phyloP scores from a whole-genome alignment of 1,140 invertebrate genomes.

The Hyposmocoma kahamanoa region DNA sequence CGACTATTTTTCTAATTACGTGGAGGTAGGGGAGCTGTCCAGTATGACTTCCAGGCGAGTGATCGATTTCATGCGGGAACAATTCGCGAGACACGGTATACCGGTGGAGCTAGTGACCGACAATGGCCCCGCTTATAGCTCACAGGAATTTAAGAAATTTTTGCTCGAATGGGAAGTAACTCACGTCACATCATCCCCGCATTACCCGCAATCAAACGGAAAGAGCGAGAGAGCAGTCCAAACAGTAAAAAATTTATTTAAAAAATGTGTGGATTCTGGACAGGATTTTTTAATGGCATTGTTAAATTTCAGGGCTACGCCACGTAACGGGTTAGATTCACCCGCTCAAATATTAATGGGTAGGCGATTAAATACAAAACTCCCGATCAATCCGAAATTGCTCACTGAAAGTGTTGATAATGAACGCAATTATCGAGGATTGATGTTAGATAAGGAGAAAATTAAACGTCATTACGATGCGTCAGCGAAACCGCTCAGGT shows the following conservation, averaged over 20 bases:
- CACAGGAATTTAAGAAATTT: slow-evolving; percentile 45
- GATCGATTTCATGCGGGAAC: slow-evolving; percentile 17
- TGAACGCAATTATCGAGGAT: background rate
- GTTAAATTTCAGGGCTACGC: slow-evolving; percentile 11
- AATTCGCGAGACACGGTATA: slow-evolving; percentile 51
- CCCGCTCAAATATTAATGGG: slow-evolving; percentile 15
- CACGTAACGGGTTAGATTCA: slow-evolving; percentile 8
- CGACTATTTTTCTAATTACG: slow-evolving; percentile 29
- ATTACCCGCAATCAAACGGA: slow-evolving; percentile 45
- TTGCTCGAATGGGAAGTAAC: slow-evolving; percentile 30
- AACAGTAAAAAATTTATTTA: slow-evolving; percentile 27
- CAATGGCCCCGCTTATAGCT: slow-evolving; percentile 43
- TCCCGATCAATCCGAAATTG: background rate
- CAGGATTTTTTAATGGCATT: slow-evolving; percentile 10
- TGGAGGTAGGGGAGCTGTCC: slow-evolving; percentile 17
- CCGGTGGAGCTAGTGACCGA: slow-evolving; percentile 47
- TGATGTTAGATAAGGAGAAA: background rate
- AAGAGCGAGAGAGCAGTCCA: slow-evolving; percentile 32
- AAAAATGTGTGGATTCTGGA: slow-evolving; percentile 16
- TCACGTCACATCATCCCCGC: slow-evolving; percentile 23
- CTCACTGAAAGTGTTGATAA: background rate
- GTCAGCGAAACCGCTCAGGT: background rate
- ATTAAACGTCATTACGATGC: background rate
- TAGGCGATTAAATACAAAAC: slow-evolving; percentile 6
- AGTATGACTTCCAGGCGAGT: slow-evolving; percentile 6